Percentiles rank a stretch among this genome's conserved stretches.
phyloP scores from a whole-genome alignment of 2,888 invertebrate genomes.

The Chrysopilus asiliformis region DNA sequence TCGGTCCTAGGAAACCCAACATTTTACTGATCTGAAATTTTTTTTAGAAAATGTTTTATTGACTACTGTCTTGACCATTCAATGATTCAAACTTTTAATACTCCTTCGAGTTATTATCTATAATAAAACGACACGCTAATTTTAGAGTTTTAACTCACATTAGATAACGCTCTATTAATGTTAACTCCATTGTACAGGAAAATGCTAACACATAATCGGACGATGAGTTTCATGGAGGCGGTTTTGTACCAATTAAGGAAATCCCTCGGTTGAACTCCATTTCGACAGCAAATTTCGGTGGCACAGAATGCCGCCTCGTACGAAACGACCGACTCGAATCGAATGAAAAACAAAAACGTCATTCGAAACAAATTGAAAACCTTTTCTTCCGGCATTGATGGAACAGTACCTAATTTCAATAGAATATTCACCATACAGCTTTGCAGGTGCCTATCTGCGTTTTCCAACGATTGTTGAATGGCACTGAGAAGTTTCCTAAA shows the following conservation, averaged over 20 bases:
- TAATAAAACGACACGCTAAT: no score
- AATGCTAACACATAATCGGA: conserved; percentile 24
- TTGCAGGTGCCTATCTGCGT: conserved; percentile 12
- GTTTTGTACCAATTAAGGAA: conserved; percentile 34
- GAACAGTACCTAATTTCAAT: conserved; percentile 13
- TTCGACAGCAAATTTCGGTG: conserved; percentile 27
- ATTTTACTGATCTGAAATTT: conserved; percentile 42
- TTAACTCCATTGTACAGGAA: conserved; percentile 26
- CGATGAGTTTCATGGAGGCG: conserved; percentile 26
- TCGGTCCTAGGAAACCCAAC: conserved; percentile 53
- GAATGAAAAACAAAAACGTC: conserved; percentile 28
- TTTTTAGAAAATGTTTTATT: no score
- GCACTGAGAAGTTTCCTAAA: conserved; percentile 10
- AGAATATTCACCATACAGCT: conserved; percentile 15
- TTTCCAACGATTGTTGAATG: conserved; percentile 10
- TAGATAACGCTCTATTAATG: conserved; percentile 24
- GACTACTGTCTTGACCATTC: no score
- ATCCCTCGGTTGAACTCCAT: conserved; percentile 25
- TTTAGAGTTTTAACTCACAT: conserved; percentile 21
- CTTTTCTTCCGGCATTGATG: conserved; percentile 19
- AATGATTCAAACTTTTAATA: no score
- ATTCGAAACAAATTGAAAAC: conserved; percentile 30
- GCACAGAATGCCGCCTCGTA: conserved; percentile 29
- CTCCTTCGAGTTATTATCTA: no score
- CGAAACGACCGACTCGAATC: conserved; percentile 25